Conservation (phyloP, 2,888 invertebrate species). For the Chloroclystis v-ata region DNA sequence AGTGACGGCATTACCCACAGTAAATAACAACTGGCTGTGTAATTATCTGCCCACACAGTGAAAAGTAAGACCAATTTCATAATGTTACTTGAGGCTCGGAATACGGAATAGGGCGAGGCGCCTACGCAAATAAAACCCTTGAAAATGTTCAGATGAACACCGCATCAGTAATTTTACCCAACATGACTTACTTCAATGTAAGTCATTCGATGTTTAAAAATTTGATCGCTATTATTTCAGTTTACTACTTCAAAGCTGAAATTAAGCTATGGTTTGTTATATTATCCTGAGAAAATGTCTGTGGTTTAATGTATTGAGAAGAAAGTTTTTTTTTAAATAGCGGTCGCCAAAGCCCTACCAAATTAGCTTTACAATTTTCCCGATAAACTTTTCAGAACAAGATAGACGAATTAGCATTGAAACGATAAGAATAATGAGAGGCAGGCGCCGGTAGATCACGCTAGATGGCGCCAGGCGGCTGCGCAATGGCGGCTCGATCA, state of each 20-base stretch:
- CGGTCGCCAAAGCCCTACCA: neutral
- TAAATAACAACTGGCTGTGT: conserved; percentile 60
- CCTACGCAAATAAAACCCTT: conserved; percentile 35
- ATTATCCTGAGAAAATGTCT: too few relatives aligned
- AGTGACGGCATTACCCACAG: conserved; percentile 50
- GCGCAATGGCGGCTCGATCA: conserved; percentile 29
- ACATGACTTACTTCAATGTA: too few relatives aligned
- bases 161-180: too few relatives aligned
- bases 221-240: too few relatives aligned
- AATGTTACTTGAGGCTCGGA: conserved; percentile 38
- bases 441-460: conserved; percentile 43
- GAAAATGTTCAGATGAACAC: too few relatives aligned
- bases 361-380: neutral
- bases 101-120: conserved; percentile 21
- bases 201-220: too few relatives aligned
- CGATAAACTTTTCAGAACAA: conserved; percentile 21
- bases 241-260: too few relatives aligned
- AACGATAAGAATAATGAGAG: conserved; percentile 61
- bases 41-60: conserved; percentile 67
- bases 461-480: conserved; percentile 62
- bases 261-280: too few relatives aligned
- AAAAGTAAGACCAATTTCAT: conserved; percentile 65
- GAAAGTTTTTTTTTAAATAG: too few relatives aligned
- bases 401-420: conserved; percentile 47
- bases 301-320: too few relatives aligned